Conservation (phyloP, 2,113 vertebrate genomes). For the Todiramphus chloris region DNA sequence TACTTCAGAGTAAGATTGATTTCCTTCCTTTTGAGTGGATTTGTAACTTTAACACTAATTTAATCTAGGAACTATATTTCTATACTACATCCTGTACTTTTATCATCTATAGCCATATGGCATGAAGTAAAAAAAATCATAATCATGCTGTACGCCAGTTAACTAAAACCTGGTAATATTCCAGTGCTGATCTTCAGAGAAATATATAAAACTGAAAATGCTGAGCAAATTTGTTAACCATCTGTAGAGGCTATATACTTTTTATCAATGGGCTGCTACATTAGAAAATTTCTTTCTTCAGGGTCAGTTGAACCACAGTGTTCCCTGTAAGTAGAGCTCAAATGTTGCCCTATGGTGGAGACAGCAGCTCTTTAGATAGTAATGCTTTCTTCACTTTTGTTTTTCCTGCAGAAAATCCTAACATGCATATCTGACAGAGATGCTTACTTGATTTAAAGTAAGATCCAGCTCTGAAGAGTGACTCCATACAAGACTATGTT, state of each 20-base stretch:
- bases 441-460: background rate
- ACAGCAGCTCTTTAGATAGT: background rate
- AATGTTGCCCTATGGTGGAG: background rate
- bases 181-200: background rate
- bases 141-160: background rate
- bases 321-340: background rate
- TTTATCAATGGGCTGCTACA: background rate
- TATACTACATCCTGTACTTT: constrained; percentile 1
- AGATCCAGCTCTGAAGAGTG: background rate
- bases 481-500: background rate
- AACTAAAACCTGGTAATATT: background rate
- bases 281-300: background rate
- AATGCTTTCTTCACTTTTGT: background rate
- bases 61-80: background rate
- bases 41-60: background rate
- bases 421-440: background rate
- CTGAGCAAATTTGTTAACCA: background rate
- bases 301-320: background rate
- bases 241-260: background rate
- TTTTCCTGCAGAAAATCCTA: background rate
- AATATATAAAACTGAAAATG: background rate
- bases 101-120: background rate
- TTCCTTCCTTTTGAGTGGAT: background rate
- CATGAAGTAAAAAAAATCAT: background rate
- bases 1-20: background rate